phyloP scores from a whole-genome alignment of 2,797 vertebrate genomes.

The Acomys russatus region DNA sequence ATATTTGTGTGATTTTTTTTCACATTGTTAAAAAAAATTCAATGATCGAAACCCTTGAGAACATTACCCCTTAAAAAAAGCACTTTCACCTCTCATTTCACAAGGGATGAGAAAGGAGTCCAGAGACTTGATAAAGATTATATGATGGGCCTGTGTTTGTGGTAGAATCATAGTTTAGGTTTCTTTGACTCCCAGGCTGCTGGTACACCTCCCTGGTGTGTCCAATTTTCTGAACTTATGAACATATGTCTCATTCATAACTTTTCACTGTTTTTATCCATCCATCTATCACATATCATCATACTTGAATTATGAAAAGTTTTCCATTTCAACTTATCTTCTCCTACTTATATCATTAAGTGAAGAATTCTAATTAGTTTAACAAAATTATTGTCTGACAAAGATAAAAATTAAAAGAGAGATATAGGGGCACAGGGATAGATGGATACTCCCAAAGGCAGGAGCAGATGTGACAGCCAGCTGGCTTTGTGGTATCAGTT shows the following conservation, averaged over 20 bases:
- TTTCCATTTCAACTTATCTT: neutral
- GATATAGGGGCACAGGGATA: neutral
- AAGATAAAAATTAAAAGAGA: conserved; percentile 59
- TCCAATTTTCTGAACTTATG: neutral
- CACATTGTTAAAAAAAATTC: neutral
- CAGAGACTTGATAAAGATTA: neutral
- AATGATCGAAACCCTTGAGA: conserved; percentile 24
- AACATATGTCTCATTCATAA: neutral
- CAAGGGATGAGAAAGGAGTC: neutral
- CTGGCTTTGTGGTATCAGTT: conserved; percentile 33
- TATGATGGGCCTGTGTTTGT: neutral
- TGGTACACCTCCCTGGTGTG: accelerated
- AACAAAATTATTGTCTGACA: conserved; percentile 32
- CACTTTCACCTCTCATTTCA: conserved; percentile 13
- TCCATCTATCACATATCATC: neutral
- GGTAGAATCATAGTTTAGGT: neutral
- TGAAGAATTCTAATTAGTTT: conserved; percentile 27
- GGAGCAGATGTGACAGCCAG: conserved; percentile 42
- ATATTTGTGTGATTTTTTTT: conserved; percentile 43
- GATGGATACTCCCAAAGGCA: neutral
- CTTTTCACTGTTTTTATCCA: neutral
- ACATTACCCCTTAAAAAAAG: neutral
- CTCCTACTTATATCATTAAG: conserved; percentile 11
- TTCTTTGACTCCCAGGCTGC: neutral
- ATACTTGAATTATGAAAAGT: conserved; percentile 26